phyloP scores from a whole-genome alignment of 2,888 invertebrate species.

The Desoria tigrina region DNA sequence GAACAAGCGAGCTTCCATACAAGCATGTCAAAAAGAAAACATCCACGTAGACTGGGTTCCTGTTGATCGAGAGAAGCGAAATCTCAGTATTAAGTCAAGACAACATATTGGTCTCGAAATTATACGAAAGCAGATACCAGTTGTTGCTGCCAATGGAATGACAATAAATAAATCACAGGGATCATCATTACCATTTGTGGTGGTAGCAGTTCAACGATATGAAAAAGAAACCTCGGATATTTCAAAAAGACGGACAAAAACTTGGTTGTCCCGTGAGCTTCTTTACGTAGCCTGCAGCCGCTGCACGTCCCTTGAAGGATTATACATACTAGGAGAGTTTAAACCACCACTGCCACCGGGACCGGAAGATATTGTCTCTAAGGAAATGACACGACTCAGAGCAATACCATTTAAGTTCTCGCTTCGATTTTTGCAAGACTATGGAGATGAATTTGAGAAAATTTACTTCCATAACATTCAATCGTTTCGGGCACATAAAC shows the following conservation, averaged over 20 bases:
- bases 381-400: constrained; percentile 22
- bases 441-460: constrained; percentile 1
- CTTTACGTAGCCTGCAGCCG: constrained; percentile 44
- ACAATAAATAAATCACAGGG: constrained; percentile 51
- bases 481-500: constrained; percentile 12
- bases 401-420: constrained; percentile 9
- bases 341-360: constrained; percentile 2
- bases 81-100: neutral
- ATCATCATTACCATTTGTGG: constrained; percentile 25
- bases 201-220: no score
- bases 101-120: constrained; percentile 11
- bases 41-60: constrained; percentile 7
- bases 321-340: constrained; percentile 32
- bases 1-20: neutral
- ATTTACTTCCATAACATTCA: constrained; percentile 35
- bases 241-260: no score
- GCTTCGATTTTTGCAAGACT: constrained; percentile 29
- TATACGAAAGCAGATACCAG: constrained; percentile 45
- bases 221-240: no score
- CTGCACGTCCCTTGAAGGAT: constrained; percentile 22
- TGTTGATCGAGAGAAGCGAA: neutral
- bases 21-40: neutral
- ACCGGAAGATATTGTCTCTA: constrained; percentile 14
- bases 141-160: constrained; percentile 46
- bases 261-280: no score